Evolutionary conservation across 1,140 invertebrate species (phyloP).

Genomic region (Drosophila leontia): DNA sequence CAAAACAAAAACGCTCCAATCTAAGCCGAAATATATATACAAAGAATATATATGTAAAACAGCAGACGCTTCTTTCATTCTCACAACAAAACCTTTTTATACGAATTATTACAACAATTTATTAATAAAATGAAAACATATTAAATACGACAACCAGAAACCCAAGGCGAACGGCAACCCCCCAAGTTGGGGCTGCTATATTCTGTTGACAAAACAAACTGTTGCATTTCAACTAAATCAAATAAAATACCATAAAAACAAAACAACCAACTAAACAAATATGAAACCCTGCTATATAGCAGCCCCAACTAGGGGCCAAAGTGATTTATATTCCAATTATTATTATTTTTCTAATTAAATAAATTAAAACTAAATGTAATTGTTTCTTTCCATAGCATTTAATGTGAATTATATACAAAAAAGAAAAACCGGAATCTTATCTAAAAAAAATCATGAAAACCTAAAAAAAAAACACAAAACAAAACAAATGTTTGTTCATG

Average conservation of each 20-base stretch:
- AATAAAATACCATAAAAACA: conserved; percentile 3
- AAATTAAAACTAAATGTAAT: conserved; percentile 71
- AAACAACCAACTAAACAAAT: conserved; percentile 36
- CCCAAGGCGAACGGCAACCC: conserved; percentile 55
- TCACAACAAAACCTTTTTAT: conserved; percentile 62
- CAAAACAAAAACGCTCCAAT: conserved; percentile 37
- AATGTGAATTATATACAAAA: conserved; percentile 63
- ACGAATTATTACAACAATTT: conserved; percentile 74
- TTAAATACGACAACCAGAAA: conserved; percentile 39
- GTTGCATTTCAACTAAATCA: conserved; percentile 51
- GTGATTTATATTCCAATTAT: conserved; percentile 84
- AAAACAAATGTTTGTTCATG: conserved; percentile 60
- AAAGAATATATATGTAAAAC: conserved; percentile 40
- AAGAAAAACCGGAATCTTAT: conserved; percentile 52
- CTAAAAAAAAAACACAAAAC: conserved; percentile 43
- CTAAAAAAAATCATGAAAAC: conserved; percentile 45
- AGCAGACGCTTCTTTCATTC: conserved; percentile 75
- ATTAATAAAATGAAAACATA: conserved; percentile 47
- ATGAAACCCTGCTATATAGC: conserved; percentile 48
- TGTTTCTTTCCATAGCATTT: conserved; percentile 67
- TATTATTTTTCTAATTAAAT: conserved; percentile 82
- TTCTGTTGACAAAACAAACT: conserved; percentile 40
- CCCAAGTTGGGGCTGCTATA: conserved; percentile 56
- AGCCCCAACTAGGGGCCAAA: conserved; percentile 61
- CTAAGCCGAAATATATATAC: conserved; percentile 44